Evolutionary conservation across 2,113 vertebrate species (phyloP).

Genomic region (Pogonocichla stellata): DNA sequence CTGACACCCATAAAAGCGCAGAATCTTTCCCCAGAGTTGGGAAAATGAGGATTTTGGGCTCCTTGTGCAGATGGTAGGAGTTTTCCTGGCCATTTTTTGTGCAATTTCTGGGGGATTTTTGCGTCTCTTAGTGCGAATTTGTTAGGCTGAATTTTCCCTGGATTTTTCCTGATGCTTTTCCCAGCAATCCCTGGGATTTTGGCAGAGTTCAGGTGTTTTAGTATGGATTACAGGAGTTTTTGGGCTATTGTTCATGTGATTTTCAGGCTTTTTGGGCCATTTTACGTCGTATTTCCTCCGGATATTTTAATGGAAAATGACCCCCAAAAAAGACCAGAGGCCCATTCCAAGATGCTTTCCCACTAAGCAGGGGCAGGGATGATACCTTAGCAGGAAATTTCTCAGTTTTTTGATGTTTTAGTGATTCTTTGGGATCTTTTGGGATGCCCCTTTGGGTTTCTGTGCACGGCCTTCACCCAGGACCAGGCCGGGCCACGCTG

Average conservation of each 20-base stretch:
- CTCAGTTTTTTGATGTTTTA: neutral
- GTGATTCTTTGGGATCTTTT: neutral
- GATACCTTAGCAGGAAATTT: neutral
- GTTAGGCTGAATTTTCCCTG: no score
- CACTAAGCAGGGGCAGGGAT: neutral
- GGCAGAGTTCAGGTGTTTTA: no score
- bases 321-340: rapidly evolving
- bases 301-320: neutral
- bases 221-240: no score
- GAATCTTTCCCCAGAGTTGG: neutral
- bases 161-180: no score
- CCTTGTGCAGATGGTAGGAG: no score
- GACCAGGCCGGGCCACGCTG: neutral
- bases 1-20: neutral
- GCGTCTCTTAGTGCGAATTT: no score
- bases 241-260: no score
- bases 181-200: no score
- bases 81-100: no score
- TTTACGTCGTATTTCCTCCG: no score
- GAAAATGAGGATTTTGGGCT: neutral
- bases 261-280: no score
- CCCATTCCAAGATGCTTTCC: neutral
- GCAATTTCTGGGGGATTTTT: no score
- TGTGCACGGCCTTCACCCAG: neutral
- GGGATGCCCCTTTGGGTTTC: neutral